A percentile compares a stretch with the other conserved stretches of the same genome.
Evolutionary conservation across 1,140 invertebrate species (phyloP).

Genomic region (Homalodisca vitripennis): DNA sequence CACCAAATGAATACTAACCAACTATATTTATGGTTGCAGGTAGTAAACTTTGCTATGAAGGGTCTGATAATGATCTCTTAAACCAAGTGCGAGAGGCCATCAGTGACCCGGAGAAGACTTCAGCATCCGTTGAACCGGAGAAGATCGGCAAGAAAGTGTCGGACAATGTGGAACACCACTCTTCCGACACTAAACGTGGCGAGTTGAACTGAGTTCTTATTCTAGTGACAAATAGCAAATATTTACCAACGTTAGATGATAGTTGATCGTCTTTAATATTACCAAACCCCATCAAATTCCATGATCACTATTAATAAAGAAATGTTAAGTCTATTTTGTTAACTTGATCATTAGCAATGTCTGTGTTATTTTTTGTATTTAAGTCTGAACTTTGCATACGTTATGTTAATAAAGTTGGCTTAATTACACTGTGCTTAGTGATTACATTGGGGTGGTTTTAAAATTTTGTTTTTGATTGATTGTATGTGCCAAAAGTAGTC

Average conservation of each 20-base stretch:
- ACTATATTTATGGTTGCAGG: too few relatives aligned
- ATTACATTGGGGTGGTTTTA: too few relatives aligned
- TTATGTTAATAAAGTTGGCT: slow-evolving; percentile 10
- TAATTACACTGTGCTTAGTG: too few relatives aligned
- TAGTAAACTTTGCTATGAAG: slow-evolving; percentile 59
- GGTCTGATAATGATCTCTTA: slow-evolving; percentile 56
- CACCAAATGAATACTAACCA: too few relatives aligned
- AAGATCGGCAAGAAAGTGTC: slow-evolving; percentile 29
- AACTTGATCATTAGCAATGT: neutral
- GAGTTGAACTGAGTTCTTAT: neutral
- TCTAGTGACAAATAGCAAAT: neutral
- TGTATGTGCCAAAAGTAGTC: too few relatives aligned
- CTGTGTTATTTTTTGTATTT: neutral
- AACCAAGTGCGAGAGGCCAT: slow-evolving; percentile 59
- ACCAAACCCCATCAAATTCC: neutral
- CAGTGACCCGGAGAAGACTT: too few relatives aligned
- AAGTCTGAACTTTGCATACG: neutral
- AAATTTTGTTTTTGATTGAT: too few relatives aligned
- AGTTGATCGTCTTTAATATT: neutral
- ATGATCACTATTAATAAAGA: neutral
- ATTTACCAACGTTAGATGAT: neutral
- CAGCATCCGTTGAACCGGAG: neutral
- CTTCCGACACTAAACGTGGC: slow-evolving; percentile 26
- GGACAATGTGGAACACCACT: slow-evolving; percentile 21
- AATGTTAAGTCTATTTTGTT: neutral